Evolutionary conservation across 2,113 vertebrate genomes (phyloP).

Genomic region (Gavialis gangeticus): DNA sequence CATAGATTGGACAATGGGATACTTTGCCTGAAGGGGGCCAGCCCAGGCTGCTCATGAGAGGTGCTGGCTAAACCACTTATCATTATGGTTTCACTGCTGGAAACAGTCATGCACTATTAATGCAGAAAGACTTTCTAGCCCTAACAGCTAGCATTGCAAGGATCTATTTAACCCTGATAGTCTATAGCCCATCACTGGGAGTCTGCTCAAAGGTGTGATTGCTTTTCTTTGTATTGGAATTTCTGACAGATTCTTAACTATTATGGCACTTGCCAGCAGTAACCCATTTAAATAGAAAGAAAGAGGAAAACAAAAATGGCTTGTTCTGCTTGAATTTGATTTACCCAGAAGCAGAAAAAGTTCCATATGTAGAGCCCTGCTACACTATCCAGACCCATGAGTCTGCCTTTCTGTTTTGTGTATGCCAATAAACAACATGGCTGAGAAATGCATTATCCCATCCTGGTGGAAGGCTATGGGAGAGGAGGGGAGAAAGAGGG

Average conservation of each 20-base stretch:
- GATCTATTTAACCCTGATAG: constrained; percentile 75
- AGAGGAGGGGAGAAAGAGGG: background rate
- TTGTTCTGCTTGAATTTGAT: constrained; percentile 64
- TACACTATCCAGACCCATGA: background rate
- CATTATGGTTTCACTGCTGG: constrained; percentile 58
- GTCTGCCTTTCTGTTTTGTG: constrained; percentile 6
- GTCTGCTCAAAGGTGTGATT: constrained; percentile 70
- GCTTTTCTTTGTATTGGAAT: constrained; percentile 73
- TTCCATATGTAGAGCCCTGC: constrained; percentile 22
- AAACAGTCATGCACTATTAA: constrained; percentile 71
- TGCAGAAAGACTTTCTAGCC: constrained; percentile 70
- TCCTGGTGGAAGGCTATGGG: background rate
- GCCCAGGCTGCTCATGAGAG: constrained; percentile 34
- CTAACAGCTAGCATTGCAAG: constrained; percentile 67
- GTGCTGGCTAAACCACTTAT: constrained; percentile 33
- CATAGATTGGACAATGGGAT: constrained; percentile 16
- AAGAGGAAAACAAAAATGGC: constrained; percentile 40
- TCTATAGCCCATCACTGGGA: constrained; percentile 64
- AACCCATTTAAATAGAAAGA: constrained; percentile 71
- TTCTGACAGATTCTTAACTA: constrained; percentile 75
- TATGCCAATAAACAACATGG: constrained; percentile 7
- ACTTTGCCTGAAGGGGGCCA: constrained; percentile 17
- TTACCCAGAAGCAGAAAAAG: constrained; percentile 57
- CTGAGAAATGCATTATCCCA: constrained; percentile 36
- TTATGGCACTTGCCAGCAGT: constrained; percentile 65